Evolutionary conservation across 2,888 invertebrate genomes (phyloP).

Genomic region (Nasonovia ribisnigri): DNA sequence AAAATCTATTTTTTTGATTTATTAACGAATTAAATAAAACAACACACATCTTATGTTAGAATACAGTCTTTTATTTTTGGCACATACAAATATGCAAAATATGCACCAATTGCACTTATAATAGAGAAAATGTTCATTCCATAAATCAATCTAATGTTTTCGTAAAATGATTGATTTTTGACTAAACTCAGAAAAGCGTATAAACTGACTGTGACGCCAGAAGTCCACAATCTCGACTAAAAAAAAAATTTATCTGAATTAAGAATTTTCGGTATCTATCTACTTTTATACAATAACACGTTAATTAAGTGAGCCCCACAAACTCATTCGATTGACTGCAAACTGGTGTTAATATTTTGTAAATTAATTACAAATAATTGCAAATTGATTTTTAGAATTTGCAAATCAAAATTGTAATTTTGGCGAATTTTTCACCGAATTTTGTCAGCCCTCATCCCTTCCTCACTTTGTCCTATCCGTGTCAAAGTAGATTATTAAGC

Average conservation of each 20-base stretch:
- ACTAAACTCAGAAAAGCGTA: constrained; percentile 8
- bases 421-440: no score
- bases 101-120: background rate
- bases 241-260: background rate
- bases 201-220: constrained; percentile 38
- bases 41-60: background rate
- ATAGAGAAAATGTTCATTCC: background rate
- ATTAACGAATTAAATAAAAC: background rate
- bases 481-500: no score
- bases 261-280: background rate
- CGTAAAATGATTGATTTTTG: constrained; percentile 18
- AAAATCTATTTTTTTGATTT: background rate
- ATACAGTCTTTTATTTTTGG: constrained; percentile 4
- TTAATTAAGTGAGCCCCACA: no score
- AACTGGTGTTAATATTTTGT: no score
- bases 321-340: no score
- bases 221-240: constrained; percentile 48
- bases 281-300: background rate
- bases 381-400: no score
- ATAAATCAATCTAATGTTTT: background rate
- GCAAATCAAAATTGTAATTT: no score
- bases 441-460: no score
- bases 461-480: no score
- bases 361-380: no score
- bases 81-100: background rate